Base-by-base conservation (phyloP, 2,888 invertebrate species). In the Rhyacophila evoluta region DNA sequence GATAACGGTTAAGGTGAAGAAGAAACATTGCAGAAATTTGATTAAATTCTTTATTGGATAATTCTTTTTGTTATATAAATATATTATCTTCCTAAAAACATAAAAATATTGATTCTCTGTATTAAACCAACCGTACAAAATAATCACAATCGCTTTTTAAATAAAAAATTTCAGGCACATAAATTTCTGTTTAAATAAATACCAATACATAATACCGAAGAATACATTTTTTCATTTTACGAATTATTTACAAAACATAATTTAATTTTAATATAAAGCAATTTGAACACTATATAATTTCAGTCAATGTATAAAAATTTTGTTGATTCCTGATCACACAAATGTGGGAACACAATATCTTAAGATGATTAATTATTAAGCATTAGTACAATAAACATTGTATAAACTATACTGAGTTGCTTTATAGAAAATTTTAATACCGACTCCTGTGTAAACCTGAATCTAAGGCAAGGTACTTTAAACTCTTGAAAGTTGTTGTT, bases 101-200 rank as follows among this genome's bases (percentile, higher is more conserved):
- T 76, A 37, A 76, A 75, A 72, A 76, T 37, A 25, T 39, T 75
- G 55, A 37, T 67, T 41, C 72, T 19, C 55, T 55, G 36, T 55
- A 71, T 72, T 72, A 74, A 67, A 37, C 41, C 15, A 77, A 73
- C 33, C 33, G 19, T 73, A 38, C 15, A 69, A 77, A 75, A 76
- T 28, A 77, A 77, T 77, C 77, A 77, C 77, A 77, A 73, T 73
- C 41, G 77, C 77, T 77, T 77, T 73, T 70, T 73, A 77, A 69
- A 12, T 55, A 55, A 55, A 72, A 38, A 76, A 72, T 76, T 28
- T 76, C 76, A 76, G 76, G 76, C 76, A 76, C 76, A 76, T 76
- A 33, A 70, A 72, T 76, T 76, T 72, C 72, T 29, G 75, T 75
- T 75, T 55, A 6, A 71, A 75, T 69, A 69, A 36, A 69, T 38